Base-by-base conservation (phyloP, 1,140 invertebrate genomes). In the Scylla paramamosain region DNA sequence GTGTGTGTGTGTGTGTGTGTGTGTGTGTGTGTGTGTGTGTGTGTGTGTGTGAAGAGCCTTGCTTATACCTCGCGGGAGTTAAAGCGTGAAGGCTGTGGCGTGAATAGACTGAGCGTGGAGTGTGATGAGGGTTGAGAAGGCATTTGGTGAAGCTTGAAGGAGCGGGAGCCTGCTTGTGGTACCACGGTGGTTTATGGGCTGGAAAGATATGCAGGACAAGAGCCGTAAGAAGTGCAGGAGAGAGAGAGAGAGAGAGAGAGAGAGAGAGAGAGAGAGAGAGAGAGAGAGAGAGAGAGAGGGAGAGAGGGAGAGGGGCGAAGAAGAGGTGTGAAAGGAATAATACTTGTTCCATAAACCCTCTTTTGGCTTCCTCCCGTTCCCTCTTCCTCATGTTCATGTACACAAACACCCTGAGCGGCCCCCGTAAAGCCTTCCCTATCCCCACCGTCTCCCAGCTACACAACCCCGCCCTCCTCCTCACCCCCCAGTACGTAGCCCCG, bases 141-240 rank as follows among this genome's bases (percentile, higher is more conserved):
- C 16, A 59, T 59, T 59, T 59, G 52, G 52, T 59, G 52, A 59
- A 20, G 16, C 52, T 1, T 20, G 52, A 59, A 20, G 52, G 52
- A 59, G 16, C 52, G 10, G 16, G 52, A 59, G 16, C 52, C 20
- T 77, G 67, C 67, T 77, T n/a, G 67, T 0, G 67, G 67, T 77
- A n/a, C 4, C 67, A 20, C 10, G n/a, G 67, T n/a, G 20, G 67
- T n/a, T 77, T 77, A 77, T 77, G 8, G n/a, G 6, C 12, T n/a
- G 67, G 67, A 77, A 77, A 77, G 67, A n/a, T 77, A 77, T n/a
- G 67, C 67, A 77, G 25, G 67, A n/a, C 67, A n/a, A 77, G 67
- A 77, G 8, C 25, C 67, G 16, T 77, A 20, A 16, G 20, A 59
- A 1, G 52, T 59, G 52, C 20, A 59, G 10, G 20, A 16, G 52